phyloP scores from a whole-genome alignment of 2,797 vertebrate species.

The Babyrousa celebensis region DNA sequence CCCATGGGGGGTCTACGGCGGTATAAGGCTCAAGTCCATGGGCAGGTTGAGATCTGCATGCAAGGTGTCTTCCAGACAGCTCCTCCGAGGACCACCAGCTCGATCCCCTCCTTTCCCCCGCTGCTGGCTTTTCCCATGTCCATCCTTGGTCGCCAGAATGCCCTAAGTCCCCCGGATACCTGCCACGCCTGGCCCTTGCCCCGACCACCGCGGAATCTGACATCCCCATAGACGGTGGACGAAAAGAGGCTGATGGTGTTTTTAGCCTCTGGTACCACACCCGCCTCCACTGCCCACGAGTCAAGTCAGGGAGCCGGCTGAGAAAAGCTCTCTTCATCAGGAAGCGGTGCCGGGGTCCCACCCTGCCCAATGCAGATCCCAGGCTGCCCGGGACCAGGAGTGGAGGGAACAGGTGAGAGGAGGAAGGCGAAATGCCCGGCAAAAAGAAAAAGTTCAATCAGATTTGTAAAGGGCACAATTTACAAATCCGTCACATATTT shows the following conservation, averaged over 20 bases:
- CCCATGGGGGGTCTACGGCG: background rate
- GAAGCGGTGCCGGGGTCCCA: fast-evolving
- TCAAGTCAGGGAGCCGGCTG: background rate
- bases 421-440: slow-evolving; percentile 71
- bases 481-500: slow-evolving; percentile 95
- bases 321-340: fast-evolving
- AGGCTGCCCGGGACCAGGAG: fast-evolving
- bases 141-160: background rate
- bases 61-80: background rate
- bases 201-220: background rate
- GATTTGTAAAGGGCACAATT: slow-evolving; percentile 96
- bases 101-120: too few species aligned
- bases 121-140: background rate
- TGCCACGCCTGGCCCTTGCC: fast-evolving
- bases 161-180: background rate
- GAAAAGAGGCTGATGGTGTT: too few species aligned
- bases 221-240: fast-evolving
- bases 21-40: fast-evolving
- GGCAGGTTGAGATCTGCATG: background rate
- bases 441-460: slow-evolving; percentile 91
- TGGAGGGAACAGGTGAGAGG: background rate
- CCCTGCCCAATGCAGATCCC: fast-evolving
- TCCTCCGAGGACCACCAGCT: fast-evolving
- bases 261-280: background rate
- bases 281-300: background rate